Conservation (phyloP, 1,140 invertebrate genomes). For the Aphis gossypii region DNA sequence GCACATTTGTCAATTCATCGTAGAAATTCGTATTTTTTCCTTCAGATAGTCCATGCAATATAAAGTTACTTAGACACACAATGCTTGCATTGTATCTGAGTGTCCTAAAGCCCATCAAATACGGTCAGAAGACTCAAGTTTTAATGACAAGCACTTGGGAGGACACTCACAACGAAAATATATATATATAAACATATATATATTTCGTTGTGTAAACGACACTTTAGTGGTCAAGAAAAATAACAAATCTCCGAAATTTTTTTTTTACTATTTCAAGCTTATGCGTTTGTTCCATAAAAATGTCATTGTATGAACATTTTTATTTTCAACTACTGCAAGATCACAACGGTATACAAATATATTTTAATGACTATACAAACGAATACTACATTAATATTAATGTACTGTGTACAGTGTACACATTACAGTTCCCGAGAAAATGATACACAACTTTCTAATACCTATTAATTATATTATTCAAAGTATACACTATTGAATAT, state of each 20-base stretch:
- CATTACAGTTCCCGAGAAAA: too few relatives aligned
- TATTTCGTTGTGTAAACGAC: slow-evolving; percentile 24
- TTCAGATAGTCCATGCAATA: slow-evolving; percentile 1
- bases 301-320: neutral
- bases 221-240: neutral
- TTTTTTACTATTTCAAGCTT: neutral
- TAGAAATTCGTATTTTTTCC: slow-evolving; percentile 38
- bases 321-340: neutral
- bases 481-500: neutral
- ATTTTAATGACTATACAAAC: neutral
- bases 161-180: neutral
- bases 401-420: neutral
- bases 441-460: neutral
- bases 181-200: neutral
- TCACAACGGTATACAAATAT: neutral
- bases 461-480: neutral
- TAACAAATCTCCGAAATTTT: neutral
- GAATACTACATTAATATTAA: neutral
- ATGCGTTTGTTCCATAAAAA: neutral
- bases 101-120: slow-evolving; percentile 24
- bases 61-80: neutral
- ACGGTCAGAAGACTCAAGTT: slow-evolving; percentile 18
- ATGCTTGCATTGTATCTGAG: neutral
- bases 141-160: slow-evolving; percentile 6
- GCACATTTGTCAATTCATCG: slow-evolving; percentile 35